A percentile compares a stretch with the other conserved stretches of the same genome.
phyloP scores from a whole-genome alignment of 2,113 vertebrate species.

The Cacatua alba region DNA sequence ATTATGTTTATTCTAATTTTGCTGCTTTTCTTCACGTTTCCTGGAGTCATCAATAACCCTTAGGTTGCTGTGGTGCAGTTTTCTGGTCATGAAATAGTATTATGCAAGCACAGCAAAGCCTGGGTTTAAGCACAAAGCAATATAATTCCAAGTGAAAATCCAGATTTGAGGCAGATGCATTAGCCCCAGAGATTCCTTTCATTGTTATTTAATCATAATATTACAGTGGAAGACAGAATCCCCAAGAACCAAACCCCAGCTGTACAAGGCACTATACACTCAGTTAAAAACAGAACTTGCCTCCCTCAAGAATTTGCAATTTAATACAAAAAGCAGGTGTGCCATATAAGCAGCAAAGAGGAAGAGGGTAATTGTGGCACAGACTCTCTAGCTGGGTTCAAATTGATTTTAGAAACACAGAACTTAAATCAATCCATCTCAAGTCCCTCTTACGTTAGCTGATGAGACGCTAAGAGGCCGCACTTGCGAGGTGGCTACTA shows the following conservation, averaged over 20 bases:
- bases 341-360: neutral
- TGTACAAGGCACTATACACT: neutral
- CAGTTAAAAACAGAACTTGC: neutral
- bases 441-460: neutral
- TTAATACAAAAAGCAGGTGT: conserved; percentile 17
- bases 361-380: neutral
- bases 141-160: neutral
- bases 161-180: conserved; percentile 9
- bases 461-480: neutral
- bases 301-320: neutral
- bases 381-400: neutral
- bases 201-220: conserved; percentile 29
- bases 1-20: neutral
- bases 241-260: neutral
- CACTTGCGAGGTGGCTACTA: neutral
- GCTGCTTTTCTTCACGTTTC: neutral
- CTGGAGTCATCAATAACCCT: neutral
- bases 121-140: neutral
- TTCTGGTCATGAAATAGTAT: neutral
- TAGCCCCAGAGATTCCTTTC: conserved; percentile 12
- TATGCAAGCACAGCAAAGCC: neutral
- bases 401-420: neutral
- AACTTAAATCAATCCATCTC: neutral
- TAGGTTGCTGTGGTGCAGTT: neutral
- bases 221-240: conserved; percentile 15